Evolutionary conservation across 2,113 vertebrate genomes (phyloP), one percentile per base, ranked within the genome.

Genomic region (Anser cygnoides): DNA sequence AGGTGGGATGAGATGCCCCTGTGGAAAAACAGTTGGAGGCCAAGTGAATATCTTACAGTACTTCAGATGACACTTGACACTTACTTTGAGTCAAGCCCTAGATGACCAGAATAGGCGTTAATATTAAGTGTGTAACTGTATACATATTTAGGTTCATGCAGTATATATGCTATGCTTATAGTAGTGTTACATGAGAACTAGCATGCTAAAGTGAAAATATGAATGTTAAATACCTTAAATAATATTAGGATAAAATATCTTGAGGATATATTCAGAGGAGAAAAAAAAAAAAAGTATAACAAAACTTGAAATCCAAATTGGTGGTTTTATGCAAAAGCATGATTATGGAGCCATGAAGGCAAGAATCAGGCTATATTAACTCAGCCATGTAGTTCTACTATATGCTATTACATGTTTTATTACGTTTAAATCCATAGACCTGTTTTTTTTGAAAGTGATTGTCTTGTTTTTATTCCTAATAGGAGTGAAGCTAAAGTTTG

Each of bases 1-100:
- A 50, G 49, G 6, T 59, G 20, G 13, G 28, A 57, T 66, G 35
- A 63, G 5, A 46, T 18, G 11, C 1, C 6, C 3, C 5, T 76
- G 39, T 57, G 33, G 39, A 74, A 22, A 72, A 0, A 13, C 4
- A 41, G 0, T 2, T 50, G 10, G 11, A 71, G 11, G 5, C 6
- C 37, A 68, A 6, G 11, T 4, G 68, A 4, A 33, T 52, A 8
- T 6, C 35, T 46, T 26, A 66, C 3, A 13, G 9, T 9, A 59
- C 10, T 5, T 77, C 61, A n/a, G 52, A 8, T 22, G 16, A 21
- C 5, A 4, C 11, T 29, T 19, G 14, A 5, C 39, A 39, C 11
- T 50, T n/a, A 50, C 67, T 22, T 18, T 44, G 19, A 63, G 4
- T 54, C 5, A 65, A 66, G 11, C 14, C 43, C 39, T 21, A 41